A percentile compares a stretch with the other conserved stretches of the same genome.
phyloP scores from a whole-genome alignment of 2,888 invertebrate genomes.

The Mythimna albipuncta region DNA sequence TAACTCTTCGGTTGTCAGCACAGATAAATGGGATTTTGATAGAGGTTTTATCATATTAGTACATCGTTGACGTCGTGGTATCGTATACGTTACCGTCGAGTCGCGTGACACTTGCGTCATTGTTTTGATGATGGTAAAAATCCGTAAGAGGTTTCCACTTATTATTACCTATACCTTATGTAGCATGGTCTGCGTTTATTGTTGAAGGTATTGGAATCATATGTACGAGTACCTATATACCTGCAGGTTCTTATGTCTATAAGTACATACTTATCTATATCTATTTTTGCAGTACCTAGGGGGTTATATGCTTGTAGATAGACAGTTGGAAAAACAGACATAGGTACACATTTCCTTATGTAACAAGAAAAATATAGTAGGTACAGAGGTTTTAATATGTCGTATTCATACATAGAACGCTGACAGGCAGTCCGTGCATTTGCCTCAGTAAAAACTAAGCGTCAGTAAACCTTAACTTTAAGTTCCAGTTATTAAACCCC shows the following conservation, averaged over 20 bases:
- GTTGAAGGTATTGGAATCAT: too few relatives aligned
- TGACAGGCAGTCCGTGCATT: background rate
- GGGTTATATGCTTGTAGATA: background rate
- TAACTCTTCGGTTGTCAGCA: slow-evolving; percentile 65
- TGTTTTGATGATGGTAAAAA: slow-evolving; percentile 23
- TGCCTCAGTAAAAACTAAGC: background rate
- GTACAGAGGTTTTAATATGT: background rate
- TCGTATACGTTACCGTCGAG: background rate
- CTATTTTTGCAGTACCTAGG: too few relatives aligned
- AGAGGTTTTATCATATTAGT: slow-evolving; percentile 61
- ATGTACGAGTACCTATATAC: too few relatives aligned
- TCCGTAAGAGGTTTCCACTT: background rate
- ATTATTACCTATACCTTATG: background rate
- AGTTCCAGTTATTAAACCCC: background rate
- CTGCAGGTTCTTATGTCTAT: too few relatives aligned
- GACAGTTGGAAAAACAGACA: background rate
- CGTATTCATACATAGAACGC: background rate
- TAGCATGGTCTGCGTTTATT: background rate
- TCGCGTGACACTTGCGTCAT: slow-evolving; percentile 39
- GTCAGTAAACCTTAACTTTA: background rate
- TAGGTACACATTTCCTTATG: too few relatives aligned
- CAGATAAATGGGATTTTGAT: slow-evolving; percentile 74
- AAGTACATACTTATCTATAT: too few relatives aligned
- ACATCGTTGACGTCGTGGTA: slow-evolving; percentile 12
- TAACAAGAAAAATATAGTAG: background rate